Evolutionary conservation across 2,797 vertebrate genomes (phyloP).

Genomic region (Dicrostonyx torquatus): DNA sequence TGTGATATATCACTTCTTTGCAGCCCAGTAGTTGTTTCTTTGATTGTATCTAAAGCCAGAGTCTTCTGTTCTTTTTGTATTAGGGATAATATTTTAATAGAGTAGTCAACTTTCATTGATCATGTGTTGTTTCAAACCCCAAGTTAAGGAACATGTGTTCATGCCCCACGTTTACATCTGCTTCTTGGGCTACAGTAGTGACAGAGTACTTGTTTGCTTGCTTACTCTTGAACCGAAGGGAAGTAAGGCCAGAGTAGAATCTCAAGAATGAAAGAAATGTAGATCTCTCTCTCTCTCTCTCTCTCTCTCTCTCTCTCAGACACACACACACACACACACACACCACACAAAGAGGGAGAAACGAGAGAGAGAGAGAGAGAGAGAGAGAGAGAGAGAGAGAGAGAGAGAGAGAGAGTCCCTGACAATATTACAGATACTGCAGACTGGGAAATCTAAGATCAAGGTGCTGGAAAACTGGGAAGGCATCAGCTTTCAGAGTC

Average conservation of each 20-base stretch:
- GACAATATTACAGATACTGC: not conserved
- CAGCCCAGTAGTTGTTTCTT: conserved; percentile 3
- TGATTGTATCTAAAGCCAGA: conserved; percentile 36
- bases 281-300: not conserved
- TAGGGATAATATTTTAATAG: not conserved
- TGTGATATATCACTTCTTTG: not conserved
- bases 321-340: too few species aligned
- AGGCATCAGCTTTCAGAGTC: not conserved
- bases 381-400: not conserved
- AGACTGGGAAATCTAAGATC: not conserved
- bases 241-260: not conserved
- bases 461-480: not conserved
- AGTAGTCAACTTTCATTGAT: not conserved
- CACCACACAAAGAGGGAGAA: too few species aligned
- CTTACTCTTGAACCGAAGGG: not conserved
- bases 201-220: not conserved
- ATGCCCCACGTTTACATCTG: not conserved
- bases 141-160: not conserved
- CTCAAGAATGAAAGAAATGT: not conserved
- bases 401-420: not conserved
- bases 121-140: not conserved
- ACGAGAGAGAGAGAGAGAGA: not conserved
- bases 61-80: not conserved
- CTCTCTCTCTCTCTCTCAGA: not conserved
- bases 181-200: not conserved